Evolutionary conservation across 2,797 vertebrate genomes (phyloP), one percentile per base, ranked within the genome.

Genomic region (Onychomys leucogaster): DNA sequence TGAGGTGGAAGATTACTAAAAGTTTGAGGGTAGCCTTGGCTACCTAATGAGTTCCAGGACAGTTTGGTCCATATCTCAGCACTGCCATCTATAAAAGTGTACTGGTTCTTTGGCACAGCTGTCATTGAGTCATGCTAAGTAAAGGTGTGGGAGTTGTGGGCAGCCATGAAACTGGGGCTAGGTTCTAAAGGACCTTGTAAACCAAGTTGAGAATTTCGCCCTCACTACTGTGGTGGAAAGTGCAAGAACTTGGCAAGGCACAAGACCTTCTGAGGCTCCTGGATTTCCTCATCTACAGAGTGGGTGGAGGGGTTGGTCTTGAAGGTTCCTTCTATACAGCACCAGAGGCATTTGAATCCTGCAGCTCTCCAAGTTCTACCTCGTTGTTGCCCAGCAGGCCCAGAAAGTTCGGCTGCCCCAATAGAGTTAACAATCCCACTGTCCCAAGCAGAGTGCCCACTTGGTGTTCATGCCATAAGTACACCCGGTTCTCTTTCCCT

Each of bases 201-300:
- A 88, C 23, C 80, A 90, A 77, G 81, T 32, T 55, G 83, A 84
- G 57, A 84, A 73, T 87, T 75, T 61, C 83, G 67, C 83, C 59
- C 23, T 84, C n/a, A 29, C 12, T 12, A 11, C 13, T 76, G n/a
- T 25, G 37, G n/a, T 57, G 4, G 17, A 77, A 69, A 95, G 77
- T 27, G 19, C 32, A 80, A 81, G 25, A 76, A 37, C 13, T 4
- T 83, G 76, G 59, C 63, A 92, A 90, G 57, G 71, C 85, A 49
- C 11, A 43, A 59, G 52, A 19, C 46, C 46, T 89, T 71, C 71
- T 78, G 89, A 65, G 78, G 82, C 29, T 77, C 82, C n/a, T 82
- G n/a, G 29, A 78, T 82, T 94, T 29, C 86, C 65, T 80, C 80
- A 83, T 78, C n/a, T 65, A 76, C 91, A 81, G 82, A 41, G 52